These are phyloP conservation scores for Deilephila elpenor DNA, from an alignment of 2,888 invertebrate species.

Conservation along the genomic window DNA sequence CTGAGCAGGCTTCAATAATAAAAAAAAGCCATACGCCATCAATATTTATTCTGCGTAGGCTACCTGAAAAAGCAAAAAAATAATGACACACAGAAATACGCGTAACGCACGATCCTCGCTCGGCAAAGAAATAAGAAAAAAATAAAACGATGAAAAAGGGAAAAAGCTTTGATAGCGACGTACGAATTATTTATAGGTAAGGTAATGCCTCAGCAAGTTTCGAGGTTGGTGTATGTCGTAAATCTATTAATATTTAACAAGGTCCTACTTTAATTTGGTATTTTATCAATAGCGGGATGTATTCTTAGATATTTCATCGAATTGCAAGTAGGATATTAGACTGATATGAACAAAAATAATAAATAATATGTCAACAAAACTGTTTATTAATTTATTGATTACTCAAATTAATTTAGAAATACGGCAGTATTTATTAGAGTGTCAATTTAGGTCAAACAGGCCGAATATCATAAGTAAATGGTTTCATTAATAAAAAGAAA, in stretches of 20 bases:
- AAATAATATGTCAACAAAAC: too few species aligned
- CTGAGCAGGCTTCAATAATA: not conserved
- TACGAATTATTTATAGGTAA: constrained; percentile 29
- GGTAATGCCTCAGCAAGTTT: constrained; percentile 26
- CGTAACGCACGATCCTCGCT: not conserved
- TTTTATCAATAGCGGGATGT: not conserved
- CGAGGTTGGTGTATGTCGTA: constrained; percentile 27
- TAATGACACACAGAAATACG: not conserved
- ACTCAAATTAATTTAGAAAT: too few species aligned
- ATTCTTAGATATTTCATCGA: not conserved
- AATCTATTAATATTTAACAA: constrained; percentile 30
- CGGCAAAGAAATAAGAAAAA: constrained; percentile 18
- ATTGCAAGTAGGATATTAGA: too few species aligned
- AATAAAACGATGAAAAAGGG: constrained; percentile 22
- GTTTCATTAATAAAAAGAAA: too few species aligned
- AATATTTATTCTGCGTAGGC: constrained; percentile 1
- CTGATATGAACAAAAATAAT: too few species aligned
- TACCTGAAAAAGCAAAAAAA: not conserved
- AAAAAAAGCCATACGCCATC: not conserved
- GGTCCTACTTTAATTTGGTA: constrained; percentile 14
- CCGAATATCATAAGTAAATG: too few species aligned
- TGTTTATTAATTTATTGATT: too few species aligned
- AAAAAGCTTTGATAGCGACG: constrained; percentile 26
- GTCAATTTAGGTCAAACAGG: too few species aligned
- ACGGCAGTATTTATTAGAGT: too few species aligned